Base-by-base conservation (phyloP, 2,888 invertebrate species). In the Drosophila paracracens region DNA sequence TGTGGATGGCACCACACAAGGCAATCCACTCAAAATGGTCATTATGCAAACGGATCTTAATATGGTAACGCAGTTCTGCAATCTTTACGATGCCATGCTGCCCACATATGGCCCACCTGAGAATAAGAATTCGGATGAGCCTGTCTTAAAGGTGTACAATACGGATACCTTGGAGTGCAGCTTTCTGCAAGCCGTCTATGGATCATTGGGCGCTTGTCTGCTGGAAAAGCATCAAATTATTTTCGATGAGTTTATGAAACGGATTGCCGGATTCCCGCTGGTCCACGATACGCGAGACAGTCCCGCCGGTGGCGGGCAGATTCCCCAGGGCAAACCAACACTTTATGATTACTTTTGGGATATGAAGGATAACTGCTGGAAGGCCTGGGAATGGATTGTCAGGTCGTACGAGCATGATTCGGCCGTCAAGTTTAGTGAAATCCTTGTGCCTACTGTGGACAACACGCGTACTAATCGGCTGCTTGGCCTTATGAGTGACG, bases 401-500 rank as follows among this genome's bases (percentile, higher is more conserved):
- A 96, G 96, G 0, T 92, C 94, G 21, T 98, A 98, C 88, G 90
- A 94, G 0, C 98, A 98, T 92, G 95, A 97, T 80, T 94, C 95
- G 0, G 89, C 93, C 0, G 94, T 94, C 89, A 95, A 95, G 89
- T 98, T 97, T 92, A 96, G 96, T 5, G 96, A 98, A 80, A 98
- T 98, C 76, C 94, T 98, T 25, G 98, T 98, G 8, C 98, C 98
- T 0, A 98, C 98, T 0, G 95, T 97, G 4, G 98, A 98, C 91
- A 98, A 98, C 0, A 94, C 97, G 11, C 94, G 97, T 53, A 95
- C 96, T 0, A 96, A 96, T 0, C 97, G 97, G 95, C 94, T 97
- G 21, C 94, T 98, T 56, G 94, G 95, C 72, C 94, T 96, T 27
- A 96, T 97, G 96, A 96, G 96, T 88, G 94, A 95, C 88, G 96